Conservation (phyloP, 2,888 invertebrate genomes). For the Stenotaenia linearis region DNA sequence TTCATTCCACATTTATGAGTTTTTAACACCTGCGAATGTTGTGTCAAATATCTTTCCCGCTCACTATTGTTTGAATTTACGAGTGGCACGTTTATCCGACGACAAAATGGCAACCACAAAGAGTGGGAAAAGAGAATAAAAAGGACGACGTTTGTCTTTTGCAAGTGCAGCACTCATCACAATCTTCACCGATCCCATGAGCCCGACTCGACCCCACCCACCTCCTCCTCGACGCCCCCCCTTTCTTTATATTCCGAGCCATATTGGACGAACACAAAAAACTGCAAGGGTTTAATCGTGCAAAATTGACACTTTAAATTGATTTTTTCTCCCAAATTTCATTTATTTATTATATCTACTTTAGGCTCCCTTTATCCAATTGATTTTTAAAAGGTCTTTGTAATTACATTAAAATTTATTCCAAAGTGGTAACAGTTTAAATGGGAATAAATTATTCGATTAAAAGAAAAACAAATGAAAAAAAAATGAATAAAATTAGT, state of each 20-base stretch:
- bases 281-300: neutral
- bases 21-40: neutral
- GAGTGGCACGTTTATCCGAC: conserved; percentile 3
- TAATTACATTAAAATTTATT: too few relatives aligned
- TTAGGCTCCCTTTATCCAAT: too few relatives aligned
- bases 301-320: neutral
- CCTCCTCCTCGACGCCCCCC: neutral
- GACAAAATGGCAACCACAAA: conserved; percentile 9
- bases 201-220: neutral
- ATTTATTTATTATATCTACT: too few relatives aligned
- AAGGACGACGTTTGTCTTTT: neutral
- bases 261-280: neutral
- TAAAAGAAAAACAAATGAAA: too few relatives aligned
- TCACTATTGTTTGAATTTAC: conserved; percentile 5
- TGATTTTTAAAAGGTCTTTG: too few relatives aligned
- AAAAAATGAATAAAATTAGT: neutral
- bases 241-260: neutral
- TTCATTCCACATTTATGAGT: neutral
- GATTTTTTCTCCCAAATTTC: neutral
- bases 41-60: neutral
- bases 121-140: neutral
- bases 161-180: conserved; percentile 4
- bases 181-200: neutral
- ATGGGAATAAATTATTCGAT: too few relatives aligned
- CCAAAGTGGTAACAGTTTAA: too few relatives aligned